phyloP scores from a whole-genome alignment of 2,888 invertebrate genomes.

The Tinea trinotella region DNA sequence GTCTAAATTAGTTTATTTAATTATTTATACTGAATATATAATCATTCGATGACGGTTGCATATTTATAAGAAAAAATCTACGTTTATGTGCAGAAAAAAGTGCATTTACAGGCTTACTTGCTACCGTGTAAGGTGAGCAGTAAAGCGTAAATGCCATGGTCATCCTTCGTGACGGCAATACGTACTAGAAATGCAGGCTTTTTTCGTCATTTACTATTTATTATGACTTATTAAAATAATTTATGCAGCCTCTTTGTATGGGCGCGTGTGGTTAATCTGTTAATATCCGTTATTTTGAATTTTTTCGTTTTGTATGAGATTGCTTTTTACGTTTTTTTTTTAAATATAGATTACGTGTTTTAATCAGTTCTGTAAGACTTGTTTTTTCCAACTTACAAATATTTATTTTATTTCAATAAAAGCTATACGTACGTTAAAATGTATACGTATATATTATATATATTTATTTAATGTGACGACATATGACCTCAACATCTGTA shows the following conservation, averaged over 20 bases:
- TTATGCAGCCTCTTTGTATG: background rate
- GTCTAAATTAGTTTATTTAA: background rate
- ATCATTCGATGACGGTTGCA: background rate
- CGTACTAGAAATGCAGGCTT: constrained; percentile 22
- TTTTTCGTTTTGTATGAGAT: background rate
- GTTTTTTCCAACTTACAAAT: no score
- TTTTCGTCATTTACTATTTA: background rate
- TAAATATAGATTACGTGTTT: no score
- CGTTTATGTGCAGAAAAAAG: constrained; percentile 33
- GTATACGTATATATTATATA: no score
- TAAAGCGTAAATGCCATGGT: constrained; percentile 69
- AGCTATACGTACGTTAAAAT: no score
- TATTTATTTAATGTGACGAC: no score
- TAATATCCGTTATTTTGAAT: constrained; percentile 17
- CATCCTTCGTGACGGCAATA: constrained; percentile 62
- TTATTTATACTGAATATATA: background rate
- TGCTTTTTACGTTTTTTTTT: no score
- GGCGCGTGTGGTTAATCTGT: constrained; percentile 27
- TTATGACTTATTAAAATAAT: background rate
- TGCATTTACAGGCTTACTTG: constrained; percentile 39
- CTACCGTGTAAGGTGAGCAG: constrained; percentile 48
- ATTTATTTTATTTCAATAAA: no score
- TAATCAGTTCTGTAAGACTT: no score
- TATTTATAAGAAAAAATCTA: background rate
- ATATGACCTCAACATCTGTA: no score